These are phyloP conservation scores for Limosa lapponica DNA, from an alignment of 2,797 vertebrate species.

Conservation along the genomic window DNA sequence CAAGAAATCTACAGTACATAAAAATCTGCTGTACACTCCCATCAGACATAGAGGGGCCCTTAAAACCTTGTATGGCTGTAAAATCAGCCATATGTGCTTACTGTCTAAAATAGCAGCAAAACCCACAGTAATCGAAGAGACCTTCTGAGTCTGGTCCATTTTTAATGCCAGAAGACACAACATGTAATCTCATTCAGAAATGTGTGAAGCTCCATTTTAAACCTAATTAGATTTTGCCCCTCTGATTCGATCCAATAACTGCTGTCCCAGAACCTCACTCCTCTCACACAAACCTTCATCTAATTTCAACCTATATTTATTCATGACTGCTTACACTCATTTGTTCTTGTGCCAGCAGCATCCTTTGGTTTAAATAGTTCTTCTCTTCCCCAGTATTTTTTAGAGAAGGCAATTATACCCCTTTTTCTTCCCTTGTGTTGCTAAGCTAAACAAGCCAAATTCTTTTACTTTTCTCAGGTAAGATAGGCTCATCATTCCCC, in stretches of 20 bases:
- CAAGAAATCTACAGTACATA: neutral
- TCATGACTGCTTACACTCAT: neutral
- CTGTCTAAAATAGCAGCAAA: constrained; percentile 2
- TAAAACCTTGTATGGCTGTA: neutral
- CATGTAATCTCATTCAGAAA: constrained; percentile 19
- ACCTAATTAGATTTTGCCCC: constrained; percentile 13
- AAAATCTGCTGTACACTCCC: neutral
- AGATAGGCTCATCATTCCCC: neutral
- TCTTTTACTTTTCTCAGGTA: neutral
- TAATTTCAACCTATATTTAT: constrained; percentile 8
- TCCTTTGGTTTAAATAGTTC: neutral
- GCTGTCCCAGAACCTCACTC: neutral
- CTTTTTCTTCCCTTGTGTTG: neutral
- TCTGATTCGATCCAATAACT: neutral
- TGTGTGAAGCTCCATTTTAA: neutral
- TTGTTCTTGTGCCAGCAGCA: neutral
- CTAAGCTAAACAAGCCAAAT: neutral
- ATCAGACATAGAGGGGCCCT: neutral
- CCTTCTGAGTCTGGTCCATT: neutral
- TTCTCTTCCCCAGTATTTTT: neutral
- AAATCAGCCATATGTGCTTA: neutral
- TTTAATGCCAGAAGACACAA: neutral
- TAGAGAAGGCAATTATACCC: neutral
- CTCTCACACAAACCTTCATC: neutral
- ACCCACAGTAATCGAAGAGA: neutral